Conservation (phyloP, 2,888 invertebrate genomes). For the Parasteatoda lunata region DNA sequence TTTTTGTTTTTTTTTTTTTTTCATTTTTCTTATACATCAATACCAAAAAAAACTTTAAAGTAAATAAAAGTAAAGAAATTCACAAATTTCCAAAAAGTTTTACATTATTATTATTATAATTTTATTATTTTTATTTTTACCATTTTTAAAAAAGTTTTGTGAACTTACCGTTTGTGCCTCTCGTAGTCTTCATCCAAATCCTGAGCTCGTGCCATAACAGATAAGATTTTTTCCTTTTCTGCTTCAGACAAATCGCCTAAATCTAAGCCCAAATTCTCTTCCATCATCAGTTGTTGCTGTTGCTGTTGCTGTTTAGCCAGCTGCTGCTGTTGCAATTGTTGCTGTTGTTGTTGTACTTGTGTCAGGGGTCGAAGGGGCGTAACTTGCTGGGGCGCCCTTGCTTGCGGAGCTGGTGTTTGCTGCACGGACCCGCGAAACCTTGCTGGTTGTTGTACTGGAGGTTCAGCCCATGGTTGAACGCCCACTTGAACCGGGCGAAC, state of each 20-base stretch:
- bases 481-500: conserved; percentile 55
- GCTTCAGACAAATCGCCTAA: conserved; percentile 79
- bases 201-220: conserved; percentile 80
- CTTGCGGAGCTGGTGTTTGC: conserved; percentile 17
- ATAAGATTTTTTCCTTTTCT: conserved; percentile 79
- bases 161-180: conserved; percentile 57
- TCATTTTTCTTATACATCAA: no score
- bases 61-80: no score
- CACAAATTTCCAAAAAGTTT: no score
- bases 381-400: background rate
- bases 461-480: conserved; percentile 66
- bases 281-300: background rate
- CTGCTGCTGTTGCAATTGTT: conserved; percentile 46
- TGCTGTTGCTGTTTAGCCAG: conserved; percentile 23
- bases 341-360: conserved; percentile 20
- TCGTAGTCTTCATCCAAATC: conserved; percentile 74
- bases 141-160: no score
- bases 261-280: conserved; percentile 75
- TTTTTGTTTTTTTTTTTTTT: no score
- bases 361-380: conserved; percentile 16
- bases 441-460: conserved; percentile 54
- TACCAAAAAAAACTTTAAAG: no score
- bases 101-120: no score
- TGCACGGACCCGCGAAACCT: conserved; percentile 31
- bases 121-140: background rate